A percentile compares a stretch with the other conserved stretches of the same genome.
phyloP scores from a whole-genome alignment of 2,888 invertebrate genomes.

The Halictus ligatus region DNA sequence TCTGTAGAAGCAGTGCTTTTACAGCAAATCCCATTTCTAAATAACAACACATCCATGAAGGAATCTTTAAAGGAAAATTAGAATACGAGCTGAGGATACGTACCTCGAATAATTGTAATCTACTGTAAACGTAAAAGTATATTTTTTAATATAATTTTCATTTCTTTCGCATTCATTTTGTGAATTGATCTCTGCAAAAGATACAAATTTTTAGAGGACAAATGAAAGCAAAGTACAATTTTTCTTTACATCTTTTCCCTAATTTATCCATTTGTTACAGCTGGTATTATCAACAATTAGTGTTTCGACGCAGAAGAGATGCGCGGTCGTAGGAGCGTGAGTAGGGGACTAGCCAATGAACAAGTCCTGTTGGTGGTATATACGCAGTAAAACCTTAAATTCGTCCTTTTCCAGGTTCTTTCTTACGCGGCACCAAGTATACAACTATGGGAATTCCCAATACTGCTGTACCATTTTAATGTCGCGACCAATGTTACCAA shows the following conservation, averaged over 20 bases:
- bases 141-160: neutral
- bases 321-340: too few species aligned
- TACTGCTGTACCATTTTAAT: too few species aligned
- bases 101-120: neutral
- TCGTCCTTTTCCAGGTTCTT: too few species aligned
- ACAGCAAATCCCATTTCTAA: slow-evolving; percentile 6
- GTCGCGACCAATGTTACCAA: too few species aligned
- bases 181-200: neutral
- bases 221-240: neutral
- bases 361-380: too few species aligned
- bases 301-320: too few species aligned
- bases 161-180: neutral
- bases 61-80: slow-evolving; percentile 3
- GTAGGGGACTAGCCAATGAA: too few species aligned
- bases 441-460: too few species aligned
- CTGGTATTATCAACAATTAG: neutral
- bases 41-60: slow-evolving; percentile 13
- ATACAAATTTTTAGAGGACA: neutral
- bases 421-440: too few species aligned
- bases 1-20: neutral
- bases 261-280: neutral
- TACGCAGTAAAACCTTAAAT: too few species aligned
- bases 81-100: neutral
- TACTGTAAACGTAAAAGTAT: neutral
- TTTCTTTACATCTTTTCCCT: neutral